Evolutionary conservation across 2,797 vertebrate species (phyloP), one percentile per base, ranked within the genome.

Genomic region (Hydrophis major): DNA sequence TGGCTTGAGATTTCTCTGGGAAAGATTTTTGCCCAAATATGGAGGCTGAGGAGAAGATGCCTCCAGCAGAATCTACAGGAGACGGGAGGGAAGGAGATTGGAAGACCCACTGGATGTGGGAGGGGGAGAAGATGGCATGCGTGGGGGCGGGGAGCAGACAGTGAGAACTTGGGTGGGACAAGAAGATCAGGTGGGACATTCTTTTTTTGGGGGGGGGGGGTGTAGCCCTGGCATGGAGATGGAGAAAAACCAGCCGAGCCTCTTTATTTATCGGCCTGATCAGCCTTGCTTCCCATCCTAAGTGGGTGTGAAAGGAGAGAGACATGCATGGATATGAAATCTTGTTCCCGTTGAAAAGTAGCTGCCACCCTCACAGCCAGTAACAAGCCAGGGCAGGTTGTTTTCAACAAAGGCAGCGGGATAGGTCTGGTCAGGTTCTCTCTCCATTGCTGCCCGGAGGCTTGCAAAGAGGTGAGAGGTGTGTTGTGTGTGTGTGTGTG

Each of bases 1-100:
- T 83, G 74, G 74, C 74, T 42, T 42, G 22, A 12, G 74, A 20
- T 83, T 42, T 83, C 74, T 42, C 22, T 11, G 37, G 37, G 74
- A 83, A 83, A 83, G 74, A 47, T 83, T 83, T 83, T 83, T 83
- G 74, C 74, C 74, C 74, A 83, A 83, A 83, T 83, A 83, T 83
- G 74, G 74, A 83, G 53, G 86, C 53, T n/a, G 6, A 16, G 2
- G 55, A 22, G n/a, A 88, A 57, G 87, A 10, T 88, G 53, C 25
- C 47, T 78, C 50, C 47, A n/a, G 53, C 86, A 28, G 53, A 16
- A 20, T n/a, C 50, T 25, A 18, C 5, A n/a, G 28, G 12, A 4
- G 20, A 1, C 37, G 74, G 74, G 20, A 3, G 74, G 74, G 74
- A 22, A 83, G 74, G 20, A 22, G 37, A 1, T 47, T 4, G 74